These are phyloP conservation scores for Pangasianodon hypophthalmus DNA, from an alignment of 2,113 vertebrate species.

Conservation along the genomic window DNA sequence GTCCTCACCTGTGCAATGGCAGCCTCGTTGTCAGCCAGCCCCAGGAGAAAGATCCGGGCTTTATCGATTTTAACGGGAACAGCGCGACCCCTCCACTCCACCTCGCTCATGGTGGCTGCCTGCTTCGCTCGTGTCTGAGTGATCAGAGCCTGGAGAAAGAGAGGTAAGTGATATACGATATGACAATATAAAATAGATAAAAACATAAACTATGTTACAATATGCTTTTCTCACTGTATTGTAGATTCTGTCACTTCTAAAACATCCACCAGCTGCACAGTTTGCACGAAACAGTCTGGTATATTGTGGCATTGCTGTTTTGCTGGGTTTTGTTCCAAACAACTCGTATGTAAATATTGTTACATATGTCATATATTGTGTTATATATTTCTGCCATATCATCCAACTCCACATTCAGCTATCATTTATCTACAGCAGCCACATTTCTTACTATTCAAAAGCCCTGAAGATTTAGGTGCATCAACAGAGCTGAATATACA, in stretches of 20 bases:
- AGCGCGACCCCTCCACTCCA: constrained; percentile 90
- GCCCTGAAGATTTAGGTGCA: background rate
- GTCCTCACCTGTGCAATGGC: constrained; percentile 87
- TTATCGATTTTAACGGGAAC: constrained; percentile 96
- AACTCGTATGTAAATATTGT: background rate
- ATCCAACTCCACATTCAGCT: no score
- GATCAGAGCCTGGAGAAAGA: constrained; percentile 79
- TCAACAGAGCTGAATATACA: background rate
- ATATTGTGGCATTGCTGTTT: background rate
- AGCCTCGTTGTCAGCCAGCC: constrained; percentile 90
- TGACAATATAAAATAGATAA: background rate
- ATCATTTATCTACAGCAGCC: no score
- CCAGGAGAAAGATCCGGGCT: constrained; percentile 92
- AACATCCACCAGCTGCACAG: background rate
- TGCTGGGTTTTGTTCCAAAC: background rate
- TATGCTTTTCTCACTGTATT: background rate
- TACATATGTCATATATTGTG: background rate
- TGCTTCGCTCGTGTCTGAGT: constrained; percentile 96
- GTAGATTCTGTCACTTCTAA: background rate
- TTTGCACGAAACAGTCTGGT: no score
- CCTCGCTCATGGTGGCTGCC: constrained; percentile 96
- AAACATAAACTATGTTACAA: background rate
- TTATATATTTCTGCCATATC: no score
- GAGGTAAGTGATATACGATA: background rate
- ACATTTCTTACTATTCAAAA: background rate